Base-by-base conservation (phyloP, 2,888 invertebrate species). In the Coecobrya sp. region DNA sequence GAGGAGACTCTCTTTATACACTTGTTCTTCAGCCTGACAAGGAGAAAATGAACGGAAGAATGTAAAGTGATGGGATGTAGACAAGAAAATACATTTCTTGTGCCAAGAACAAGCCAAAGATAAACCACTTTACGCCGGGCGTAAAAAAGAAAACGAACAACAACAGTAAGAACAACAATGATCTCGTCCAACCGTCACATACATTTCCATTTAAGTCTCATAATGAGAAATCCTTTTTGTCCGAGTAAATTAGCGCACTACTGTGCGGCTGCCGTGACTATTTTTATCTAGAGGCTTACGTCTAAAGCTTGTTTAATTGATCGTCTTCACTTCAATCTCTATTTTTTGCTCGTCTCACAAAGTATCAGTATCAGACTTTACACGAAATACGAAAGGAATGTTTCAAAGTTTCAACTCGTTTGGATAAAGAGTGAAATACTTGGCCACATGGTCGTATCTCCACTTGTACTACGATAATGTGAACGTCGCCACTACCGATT, bases 181-280 rank as follows among this genome's bases (percentile, higher is more conserved):
- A 0, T 82, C 45, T 62, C 25, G 22, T 76, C 76, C 85, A 68
- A 22, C 84, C 89, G 89, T 84, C 89, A 84, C 89, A 89, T 89
- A 73, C 84, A 89, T 84, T 82, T 89, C 89, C 84, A 89, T 89
- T 89, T 89, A 84, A 81, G 84, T 73, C 70, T 84, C 81, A 59
- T 89, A 89, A 89, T 84, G 84, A 73, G 89, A 89, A 89, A 76
- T 82, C 59, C 36, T 36, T 82, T 82, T 59, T 59, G 81, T 82
- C 55, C 81, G 59, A 82, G 81, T 82, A 82, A 82, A 82, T 82
- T 82, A 59, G 59, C 81, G 11, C 19, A 49, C 76, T 76, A 76
- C 76, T 76, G 76, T 76, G 76, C 49, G 76, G 49, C 76, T 25
- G 49, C 76, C 4, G 22, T 25, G 45, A 19, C 5, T 76, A 13